These are phyloP conservation scores for Poicephalus meyeri DNA, from an alignment of 2,113 vertebrate species.

Conservation along the genomic window DNA sequence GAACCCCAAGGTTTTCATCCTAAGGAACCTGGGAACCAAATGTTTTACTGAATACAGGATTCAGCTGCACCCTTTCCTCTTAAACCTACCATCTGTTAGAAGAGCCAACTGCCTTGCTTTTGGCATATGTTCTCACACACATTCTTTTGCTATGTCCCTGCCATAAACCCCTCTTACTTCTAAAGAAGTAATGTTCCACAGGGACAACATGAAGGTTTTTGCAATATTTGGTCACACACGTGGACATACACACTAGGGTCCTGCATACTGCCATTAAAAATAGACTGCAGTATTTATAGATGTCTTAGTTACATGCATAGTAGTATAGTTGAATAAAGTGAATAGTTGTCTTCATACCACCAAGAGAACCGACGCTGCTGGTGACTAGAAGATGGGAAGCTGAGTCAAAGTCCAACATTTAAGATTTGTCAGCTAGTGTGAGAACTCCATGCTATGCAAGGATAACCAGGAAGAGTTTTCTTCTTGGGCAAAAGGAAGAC, in stretches of 20 bases:
- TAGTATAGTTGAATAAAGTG: background rate
- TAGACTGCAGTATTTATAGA: background rate
- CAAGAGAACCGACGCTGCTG: background rate
- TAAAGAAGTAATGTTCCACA: background rate
- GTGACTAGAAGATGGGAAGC: background rate
- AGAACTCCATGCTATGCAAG: background rate
- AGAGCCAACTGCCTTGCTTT: background rate
- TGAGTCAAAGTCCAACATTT: background rate
- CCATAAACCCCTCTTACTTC: background rate
- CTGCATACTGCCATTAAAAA: background rate
- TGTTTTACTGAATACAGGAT: background rate
- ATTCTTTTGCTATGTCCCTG: background rate
- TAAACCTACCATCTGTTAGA: background rate
- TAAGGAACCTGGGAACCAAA: background rate
- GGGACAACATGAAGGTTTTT: background rate
- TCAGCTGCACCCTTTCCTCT: background rate
- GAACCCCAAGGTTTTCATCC: background rate
- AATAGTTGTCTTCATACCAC: background rate
- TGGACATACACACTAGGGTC: background rate
- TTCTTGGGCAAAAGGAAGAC: background rate
- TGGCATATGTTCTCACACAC: background rate
- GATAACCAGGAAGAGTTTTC: background rate
- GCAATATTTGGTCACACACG: background rate
- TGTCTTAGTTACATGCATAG: background rate
- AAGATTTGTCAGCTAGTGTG: background rate